Percentiles rank a stretch among this genome's conserved stretches.
phyloP scores from a whole-genome alignment of 2,113 vertebrate genomes.

The Lophius piscatorius region DNA sequence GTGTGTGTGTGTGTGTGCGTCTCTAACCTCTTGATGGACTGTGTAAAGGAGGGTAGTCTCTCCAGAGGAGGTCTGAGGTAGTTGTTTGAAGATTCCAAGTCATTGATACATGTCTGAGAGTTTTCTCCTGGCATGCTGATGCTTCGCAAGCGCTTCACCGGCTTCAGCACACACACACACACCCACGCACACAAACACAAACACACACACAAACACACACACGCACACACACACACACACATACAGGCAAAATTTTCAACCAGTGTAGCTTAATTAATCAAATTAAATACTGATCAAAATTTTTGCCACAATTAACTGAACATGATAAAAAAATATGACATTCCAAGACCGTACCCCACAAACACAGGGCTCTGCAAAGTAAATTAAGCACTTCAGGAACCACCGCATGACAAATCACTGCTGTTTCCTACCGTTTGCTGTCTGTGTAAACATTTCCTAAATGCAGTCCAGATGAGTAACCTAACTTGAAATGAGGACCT shows the following conservation, averaged over 20 bases:
- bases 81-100: conserved; percentile 71
- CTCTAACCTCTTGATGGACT: conserved; percentile 91
- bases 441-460: too few relatives aligned
- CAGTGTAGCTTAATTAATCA: too few relatives aligned
- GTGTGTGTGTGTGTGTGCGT: conserved; percentile 19
- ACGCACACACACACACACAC: neutral
- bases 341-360: too few relatives aligned
- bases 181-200: conserved; percentile 6
- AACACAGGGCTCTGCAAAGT: too few relatives aligned
- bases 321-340: too few relatives aligned
- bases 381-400: too few relatives aligned
- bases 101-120: conserved; percentile 72
- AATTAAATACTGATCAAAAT: too few relatives aligned
- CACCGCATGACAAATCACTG: too few relatives aligned
- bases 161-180: conserved; percentile 49
- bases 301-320: too few relatives aligned
- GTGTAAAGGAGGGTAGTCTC: conserved; percentile 89
- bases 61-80: conserved; percentile 81
- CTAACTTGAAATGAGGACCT: too few relatives aligned
- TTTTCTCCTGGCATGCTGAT: conserved; percentile 91
- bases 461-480: too few relatives aligned
- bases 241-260: neutral
- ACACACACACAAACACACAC: conserved; percentile 3
- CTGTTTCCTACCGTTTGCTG: too few relatives aligned
- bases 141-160: conserved; percentile 81